A percentile compares a stretch with the other conserved stretches of the same genome.
Evolutionary conservation across 2,113 vertebrate genomes (phyloP).

Genomic region (Oreochromis tanganicae): DNA sequence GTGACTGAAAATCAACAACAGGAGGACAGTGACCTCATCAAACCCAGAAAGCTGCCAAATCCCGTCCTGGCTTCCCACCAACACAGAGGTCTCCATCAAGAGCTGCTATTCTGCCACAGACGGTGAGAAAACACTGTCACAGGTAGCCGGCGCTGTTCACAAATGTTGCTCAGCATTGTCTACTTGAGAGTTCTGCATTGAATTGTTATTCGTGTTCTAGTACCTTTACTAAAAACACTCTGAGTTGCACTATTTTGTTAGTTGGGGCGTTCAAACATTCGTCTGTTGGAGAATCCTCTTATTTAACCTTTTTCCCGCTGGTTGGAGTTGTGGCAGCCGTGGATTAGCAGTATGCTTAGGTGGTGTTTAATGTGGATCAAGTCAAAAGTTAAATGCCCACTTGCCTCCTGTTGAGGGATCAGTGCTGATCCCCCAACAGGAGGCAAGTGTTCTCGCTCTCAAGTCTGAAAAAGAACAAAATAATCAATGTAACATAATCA

Average conservation of each 20-base stretch:
- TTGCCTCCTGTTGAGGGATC: not conserved
- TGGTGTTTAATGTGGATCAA: not conserved
- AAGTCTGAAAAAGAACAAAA: not conserved
- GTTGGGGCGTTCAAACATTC: not conserved
- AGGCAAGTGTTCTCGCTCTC: not conserved
- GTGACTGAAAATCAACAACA: constrained; percentile 17
- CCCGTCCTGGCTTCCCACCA: constrained; percentile 27
- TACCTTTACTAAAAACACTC: not conserved
- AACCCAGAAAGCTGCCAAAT: constrained; percentile 48
- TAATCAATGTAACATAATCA: not conserved
- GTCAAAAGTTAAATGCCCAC: not conserved
- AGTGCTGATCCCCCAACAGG: not conserved
- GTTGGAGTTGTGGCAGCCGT: not conserved
- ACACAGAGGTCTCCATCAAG: constrained; percentile 55
- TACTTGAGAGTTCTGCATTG: not conserved
- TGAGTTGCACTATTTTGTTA: not conserved
- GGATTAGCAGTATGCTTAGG: constrained; percentile 3
- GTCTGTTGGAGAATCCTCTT: not conserved
- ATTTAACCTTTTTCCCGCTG: not conserved
- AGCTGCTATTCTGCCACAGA: constrained; percentile 70
- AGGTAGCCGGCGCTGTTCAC: not conserved
- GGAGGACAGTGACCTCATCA: constrained; percentile 45
- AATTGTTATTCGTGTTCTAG: not conserved
- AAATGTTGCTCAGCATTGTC: not conserved
- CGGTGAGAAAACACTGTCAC: constrained; percentile 37